Evolutionary conservation across 2,888 invertebrate genomes (phyloP).

Genomic region (Tipula lateralis): DNA sequence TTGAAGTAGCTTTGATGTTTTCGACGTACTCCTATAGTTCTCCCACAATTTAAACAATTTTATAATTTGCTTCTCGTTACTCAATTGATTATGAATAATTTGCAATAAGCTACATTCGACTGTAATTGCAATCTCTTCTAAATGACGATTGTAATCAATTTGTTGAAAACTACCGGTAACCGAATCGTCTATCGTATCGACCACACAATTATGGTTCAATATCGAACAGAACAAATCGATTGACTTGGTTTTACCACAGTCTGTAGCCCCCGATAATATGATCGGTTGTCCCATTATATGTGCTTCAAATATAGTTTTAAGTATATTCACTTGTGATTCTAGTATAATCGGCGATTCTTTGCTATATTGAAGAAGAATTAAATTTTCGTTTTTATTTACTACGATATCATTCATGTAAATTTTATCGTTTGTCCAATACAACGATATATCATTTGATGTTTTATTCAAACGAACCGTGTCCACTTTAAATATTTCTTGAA

Average conservation of each 20-base stretch:
- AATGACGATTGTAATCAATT: slow-evolving; percentile 55
- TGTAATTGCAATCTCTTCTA: slow-evolving; percentile 59
- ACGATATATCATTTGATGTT: slow-evolving; percentile 53
- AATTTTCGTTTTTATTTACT: slow-evolving; percentile 46
- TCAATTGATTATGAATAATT: slow-evolving; percentile 39
- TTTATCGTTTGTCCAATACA: slow-evolving; percentile 56
- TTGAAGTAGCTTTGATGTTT: not conserved
- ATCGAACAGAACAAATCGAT: slow-evolving; percentile 45
- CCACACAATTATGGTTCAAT: slow-evolving; percentile 44
- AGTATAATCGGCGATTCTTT: slow-evolving; percentile 51
- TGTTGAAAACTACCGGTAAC: slow-evolving; percentile 92
- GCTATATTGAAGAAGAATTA: not conserved
- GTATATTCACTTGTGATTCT: slow-evolving; percentile 57
- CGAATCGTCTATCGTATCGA: slow-evolving; percentile 49
- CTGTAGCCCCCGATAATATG: slow-evolving; percentile 53
- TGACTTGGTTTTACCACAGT: slow-evolving; percentile 48
- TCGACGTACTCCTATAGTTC: not conserved
- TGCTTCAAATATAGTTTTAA: slow-evolving; percentile 80
- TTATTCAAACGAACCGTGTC: slow-evolving; percentile 42
- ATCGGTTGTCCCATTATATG: slow-evolving; percentile 89
- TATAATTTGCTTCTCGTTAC: slow-evolving; percentile 26
- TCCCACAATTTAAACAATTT: not conserved
- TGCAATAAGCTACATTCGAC: slow-evolving; percentile 40
- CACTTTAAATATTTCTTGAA: slow-evolving; percentile 51
- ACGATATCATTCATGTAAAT: slow-evolving; percentile 63